Conservation (phyloP, 2,888 invertebrate species). For the Nematopogon swammerdamellus region DNA sequence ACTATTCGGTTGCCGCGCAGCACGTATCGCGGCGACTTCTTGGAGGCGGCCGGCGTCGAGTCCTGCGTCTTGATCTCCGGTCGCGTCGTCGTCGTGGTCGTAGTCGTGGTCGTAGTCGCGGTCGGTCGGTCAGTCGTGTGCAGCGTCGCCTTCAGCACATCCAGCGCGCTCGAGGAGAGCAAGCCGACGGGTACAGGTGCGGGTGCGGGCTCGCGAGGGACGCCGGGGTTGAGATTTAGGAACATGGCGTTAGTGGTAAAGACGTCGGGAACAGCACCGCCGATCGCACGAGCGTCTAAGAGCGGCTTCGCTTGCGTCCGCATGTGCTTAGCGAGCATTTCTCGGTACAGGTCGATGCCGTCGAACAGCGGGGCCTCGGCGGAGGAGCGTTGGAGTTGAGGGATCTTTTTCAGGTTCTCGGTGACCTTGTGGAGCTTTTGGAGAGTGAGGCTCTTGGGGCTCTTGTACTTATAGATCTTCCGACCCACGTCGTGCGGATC, state of each 20-base stretch:
- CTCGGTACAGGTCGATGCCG: conserved; percentile 23
- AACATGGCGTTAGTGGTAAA: no score
- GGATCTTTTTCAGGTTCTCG: conserved; percentile 33
- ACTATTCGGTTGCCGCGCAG: conserved; percentile 50
- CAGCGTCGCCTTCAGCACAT: conserved; percentile 14
- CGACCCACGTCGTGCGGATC: conserved; percentile 7
- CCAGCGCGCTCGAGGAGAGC: conserved; percentile 37
- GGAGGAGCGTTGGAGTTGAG: conserved; percentile 30
- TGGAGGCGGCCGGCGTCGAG: conserved; percentile 21
- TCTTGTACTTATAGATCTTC: not conserved
- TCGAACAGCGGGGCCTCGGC: conserved; percentile 29
- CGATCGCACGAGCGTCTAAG: not conserved
- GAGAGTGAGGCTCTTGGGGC: conserved; percentile 22
- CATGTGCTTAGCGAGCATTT: conserved; percentile 22
- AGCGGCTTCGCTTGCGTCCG: not conserved
- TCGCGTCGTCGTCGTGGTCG: conserved; percentile 18
- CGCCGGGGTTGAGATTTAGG: no score
- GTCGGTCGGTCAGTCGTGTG: conserved; percentile 11
- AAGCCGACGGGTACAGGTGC: no score
- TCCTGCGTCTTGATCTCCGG: conserved; percentile 22
- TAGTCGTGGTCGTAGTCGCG: conserved; percentile 8
- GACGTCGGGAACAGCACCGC: not conserved
- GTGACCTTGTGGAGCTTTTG: conserved; percentile 44
- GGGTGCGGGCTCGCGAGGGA: not conserved
- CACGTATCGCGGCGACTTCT: conserved; percentile 41